These are phyloP conservation scores for Rhynchotus rufescens DNA, from an alignment of 2,797 vertebrate species.

Conservation along the genomic window DNA sequence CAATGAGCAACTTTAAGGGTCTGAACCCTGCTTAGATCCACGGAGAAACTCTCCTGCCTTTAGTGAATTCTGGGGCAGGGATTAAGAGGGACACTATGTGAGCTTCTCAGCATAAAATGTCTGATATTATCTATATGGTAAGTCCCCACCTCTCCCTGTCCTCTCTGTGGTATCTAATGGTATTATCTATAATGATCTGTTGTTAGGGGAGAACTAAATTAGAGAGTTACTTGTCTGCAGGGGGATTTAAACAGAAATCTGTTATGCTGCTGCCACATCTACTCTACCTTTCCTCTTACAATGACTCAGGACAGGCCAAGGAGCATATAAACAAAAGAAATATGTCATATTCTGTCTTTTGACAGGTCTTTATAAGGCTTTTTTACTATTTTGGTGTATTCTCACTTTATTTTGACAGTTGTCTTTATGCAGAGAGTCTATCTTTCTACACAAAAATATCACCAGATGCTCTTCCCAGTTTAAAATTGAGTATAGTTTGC, in stretches of 20 bases:
- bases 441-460: not conserved
- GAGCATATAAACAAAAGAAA: not conserved
- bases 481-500: not conserved
- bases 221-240: not conserved
- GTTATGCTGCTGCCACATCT: not conserved
- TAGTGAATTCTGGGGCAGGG: not conserved
- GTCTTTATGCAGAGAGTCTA: not conserved
- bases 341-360: not conserved
- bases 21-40: not conserved
- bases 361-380: not conserved
- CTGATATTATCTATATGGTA: constrained; percentile 26
- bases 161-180: not conserved
- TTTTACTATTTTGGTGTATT: not conserved
- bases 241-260: constrained; percentile 23
- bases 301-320: constrained; percentile 30
- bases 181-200: constrained; percentile 37
- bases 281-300: not conserved
- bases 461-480: not conserved
- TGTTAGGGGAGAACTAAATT: constrained; percentile 3
- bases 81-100: not conserved
- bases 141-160: too few species aligned
- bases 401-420: not conserved
- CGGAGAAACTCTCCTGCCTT: not conserved
- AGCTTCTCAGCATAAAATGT: not conserved
- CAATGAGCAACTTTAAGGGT: not conserved